Base-by-base conservation (phyloP, 2,113 vertebrate genomes). In the Oxyruncus cristatus region DNA sequence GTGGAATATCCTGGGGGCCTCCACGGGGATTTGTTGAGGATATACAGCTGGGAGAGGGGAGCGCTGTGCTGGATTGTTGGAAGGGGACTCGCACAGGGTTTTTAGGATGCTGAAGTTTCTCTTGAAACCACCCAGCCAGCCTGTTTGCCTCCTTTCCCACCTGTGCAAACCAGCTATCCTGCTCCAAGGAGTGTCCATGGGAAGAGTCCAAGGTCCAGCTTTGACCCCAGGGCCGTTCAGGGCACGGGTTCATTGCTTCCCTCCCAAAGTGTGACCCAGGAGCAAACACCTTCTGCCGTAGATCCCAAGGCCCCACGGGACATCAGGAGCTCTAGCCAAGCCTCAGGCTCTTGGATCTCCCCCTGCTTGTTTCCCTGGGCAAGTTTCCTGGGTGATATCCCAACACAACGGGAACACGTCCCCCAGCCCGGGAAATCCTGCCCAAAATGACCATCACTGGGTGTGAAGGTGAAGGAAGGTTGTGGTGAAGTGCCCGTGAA, bases 1-100 rank as follows among this genome's bases (percentile, higher is more conserved):
- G 1, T 0, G 3, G 56, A 23, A 37, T 65, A 70, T 35, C 27
- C 19, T 1, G 4, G 19, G 30, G 11, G 46, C n/a, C 8, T 24
- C 5, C 14, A 8, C 5, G 1, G 33, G 71, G 50, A 52, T 58
- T 63, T 79, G 3, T 28, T 11, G 18, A 27, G 39, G 20, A 11
- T 10, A 6, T n/a, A 2, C 7, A 12, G 4, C 5, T 47, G 33
- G 32, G 72, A 39, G 71, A 72, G 49, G 21, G 70, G 24, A 18
- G 42, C 17, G 46, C 30, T 2, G 7, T 61, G 30, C 32, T 61
- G 53, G 5, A 24, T 8, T 68, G 39, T 41, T 24, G 7, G 27
- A 53, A 77, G 10, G 5, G 16, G 33, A 22, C 3, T 39, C 53
- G 37, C 7, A 14, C 32, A 20, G n/a, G 37, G 41, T 7, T 8